Percentiles rank a stretch among this genome's conserved stretches.
Conservation (phyloP, 2,797 vertebrate genomes). For the Arnoldichthys spilopterus region DNA sequence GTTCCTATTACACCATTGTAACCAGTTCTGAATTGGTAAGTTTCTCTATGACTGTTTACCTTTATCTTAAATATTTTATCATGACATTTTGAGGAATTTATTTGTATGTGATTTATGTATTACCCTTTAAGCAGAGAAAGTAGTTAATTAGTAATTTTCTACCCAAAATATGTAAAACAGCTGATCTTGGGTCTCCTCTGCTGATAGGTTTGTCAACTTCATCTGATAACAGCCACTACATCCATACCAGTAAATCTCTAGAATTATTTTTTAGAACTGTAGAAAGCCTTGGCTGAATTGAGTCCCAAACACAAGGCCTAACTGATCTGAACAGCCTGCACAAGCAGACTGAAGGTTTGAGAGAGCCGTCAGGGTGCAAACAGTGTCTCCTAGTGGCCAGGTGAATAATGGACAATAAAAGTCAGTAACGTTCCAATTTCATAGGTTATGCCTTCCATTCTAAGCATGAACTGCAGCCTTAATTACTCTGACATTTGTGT, state of each 20-base stretch:
- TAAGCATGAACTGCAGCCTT: not conserved
- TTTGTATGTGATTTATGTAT: too few species aligned
- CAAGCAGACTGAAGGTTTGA: not conserved
- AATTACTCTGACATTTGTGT: not conserved
- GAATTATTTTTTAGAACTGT: too few species aligned
- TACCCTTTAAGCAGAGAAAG: too few species aligned
- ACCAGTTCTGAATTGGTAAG: too few species aligned
- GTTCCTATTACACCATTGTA: too few species aligned
- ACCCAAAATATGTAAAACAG: not conserved
- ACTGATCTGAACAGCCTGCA: not conserved
- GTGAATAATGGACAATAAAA: slow-evolving; percentile 30
- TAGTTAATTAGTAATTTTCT: too few species aligned
- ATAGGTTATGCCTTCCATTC: not conserved
- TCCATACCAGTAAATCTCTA: not conserved
- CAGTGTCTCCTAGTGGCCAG: slow-evolving; percentile 74
- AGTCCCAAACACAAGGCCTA: not conserved
- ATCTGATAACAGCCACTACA: too few species aligned
- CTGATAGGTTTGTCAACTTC: too few species aligned
- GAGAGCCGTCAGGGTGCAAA: slow-evolving; percentile 39
- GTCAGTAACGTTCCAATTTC: not conserved
- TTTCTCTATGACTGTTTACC: too few species aligned
- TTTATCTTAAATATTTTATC: too few species aligned
- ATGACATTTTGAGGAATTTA: too few species aligned
- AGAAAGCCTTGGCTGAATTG: not conserved
- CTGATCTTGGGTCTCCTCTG: not conserved